phyloP scores from a whole-genome alignment of 92 coral and sea anemone genomes.

The Epizoanthus rinbou region DNA sequence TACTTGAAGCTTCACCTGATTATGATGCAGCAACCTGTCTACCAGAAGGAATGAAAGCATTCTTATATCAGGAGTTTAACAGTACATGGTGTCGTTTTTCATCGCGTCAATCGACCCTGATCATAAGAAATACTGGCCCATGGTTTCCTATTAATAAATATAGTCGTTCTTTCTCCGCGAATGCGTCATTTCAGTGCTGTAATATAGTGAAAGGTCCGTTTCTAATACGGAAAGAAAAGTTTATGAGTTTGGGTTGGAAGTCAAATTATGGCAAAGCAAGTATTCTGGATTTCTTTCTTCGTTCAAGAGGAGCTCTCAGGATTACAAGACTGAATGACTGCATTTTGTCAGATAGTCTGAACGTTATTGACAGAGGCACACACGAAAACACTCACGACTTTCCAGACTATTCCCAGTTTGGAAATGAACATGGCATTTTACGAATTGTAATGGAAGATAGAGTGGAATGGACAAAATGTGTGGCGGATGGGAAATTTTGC shows the following conservation, averaged over 20 bases:
- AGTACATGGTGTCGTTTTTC: constrained; percentile 72
- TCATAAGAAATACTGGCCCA: constrained; percentile 66
- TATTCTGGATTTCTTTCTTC: constrained; percentile 65
- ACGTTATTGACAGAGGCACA: constrained; percentile 57
- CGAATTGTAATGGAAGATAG: constrained; percentile 65
- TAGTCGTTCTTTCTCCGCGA: background rate
- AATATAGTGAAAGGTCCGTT: constrained; percentile 60
- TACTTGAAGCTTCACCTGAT: background rate
- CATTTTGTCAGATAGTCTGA: constrained; percentile 37
- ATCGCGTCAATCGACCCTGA: constrained; percentile 60
- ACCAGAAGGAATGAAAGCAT: background rate
- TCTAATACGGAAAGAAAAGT: constrained; percentile 52
- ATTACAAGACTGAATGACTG: constrained; percentile 64
- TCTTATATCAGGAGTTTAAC: background rate
- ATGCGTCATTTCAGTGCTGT: constrained; percentile 48
- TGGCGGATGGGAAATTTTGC: constrained; percentile 64
- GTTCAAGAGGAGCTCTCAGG: constrained; percentile 61
- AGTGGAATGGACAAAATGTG: constrained; percentile 77
- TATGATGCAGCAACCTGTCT: constrained; percentile 31
- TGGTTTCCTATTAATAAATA: background rate
- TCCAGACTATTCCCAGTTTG: constrained; percentile 63
- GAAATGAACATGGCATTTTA: constrained; percentile 55
- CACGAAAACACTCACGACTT: constrained; percentile 50
- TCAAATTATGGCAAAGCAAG: constrained; percentile 51
- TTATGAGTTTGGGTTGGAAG: constrained; percentile 34